phyloP scores from a whole-genome alignment of 2,888 invertebrate genomes.

The Ariolimax columbianus region DNA sequence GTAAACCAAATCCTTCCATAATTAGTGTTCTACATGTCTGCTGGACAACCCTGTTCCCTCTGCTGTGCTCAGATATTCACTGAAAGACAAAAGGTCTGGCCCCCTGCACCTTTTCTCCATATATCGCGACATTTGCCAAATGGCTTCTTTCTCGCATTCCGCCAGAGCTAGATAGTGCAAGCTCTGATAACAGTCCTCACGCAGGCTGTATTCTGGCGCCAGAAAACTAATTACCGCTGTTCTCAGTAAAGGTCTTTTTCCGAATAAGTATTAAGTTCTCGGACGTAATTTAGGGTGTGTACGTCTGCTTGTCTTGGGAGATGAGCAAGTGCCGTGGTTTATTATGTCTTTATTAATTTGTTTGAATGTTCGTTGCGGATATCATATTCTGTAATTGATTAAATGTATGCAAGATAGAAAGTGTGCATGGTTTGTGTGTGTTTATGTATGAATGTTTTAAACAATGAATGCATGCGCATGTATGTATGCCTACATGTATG shows the following conservation, averaged over 20 bases:
- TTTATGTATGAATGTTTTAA: neutral
- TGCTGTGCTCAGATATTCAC: neutral
- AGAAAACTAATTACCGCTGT: constrained; percentile 19
- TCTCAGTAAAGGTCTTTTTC: neutral
- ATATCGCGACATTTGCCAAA: constrained; percentile 45
- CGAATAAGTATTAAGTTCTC: constrained; percentile 5
- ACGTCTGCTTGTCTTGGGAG: constrained; percentile 25
- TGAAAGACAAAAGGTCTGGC: neutral
- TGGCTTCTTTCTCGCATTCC: constrained; percentile 50
- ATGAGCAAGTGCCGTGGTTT: neutral
- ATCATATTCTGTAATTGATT: too few species aligned
- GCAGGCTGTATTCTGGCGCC: constrained; percentile 8
- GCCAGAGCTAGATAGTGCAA: constrained; percentile 26
- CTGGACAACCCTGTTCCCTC: neutral
- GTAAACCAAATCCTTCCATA: neutral
- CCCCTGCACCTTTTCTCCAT: neutral
- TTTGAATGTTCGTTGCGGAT: neutral
- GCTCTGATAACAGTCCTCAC: constrained; percentile 20
- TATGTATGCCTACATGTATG: neutral
- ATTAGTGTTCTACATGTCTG: neutral
- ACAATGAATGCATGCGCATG: neutral
- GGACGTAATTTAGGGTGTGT: neutral
- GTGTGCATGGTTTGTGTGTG: neutral
- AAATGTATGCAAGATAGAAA: neutral
- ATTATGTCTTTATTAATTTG: neutral